These are phyloP conservation scores for Hirtodrosophila histrioides DNA, from an alignment of 2,888 invertebrate species.

Conservation along the genomic window DNA sequence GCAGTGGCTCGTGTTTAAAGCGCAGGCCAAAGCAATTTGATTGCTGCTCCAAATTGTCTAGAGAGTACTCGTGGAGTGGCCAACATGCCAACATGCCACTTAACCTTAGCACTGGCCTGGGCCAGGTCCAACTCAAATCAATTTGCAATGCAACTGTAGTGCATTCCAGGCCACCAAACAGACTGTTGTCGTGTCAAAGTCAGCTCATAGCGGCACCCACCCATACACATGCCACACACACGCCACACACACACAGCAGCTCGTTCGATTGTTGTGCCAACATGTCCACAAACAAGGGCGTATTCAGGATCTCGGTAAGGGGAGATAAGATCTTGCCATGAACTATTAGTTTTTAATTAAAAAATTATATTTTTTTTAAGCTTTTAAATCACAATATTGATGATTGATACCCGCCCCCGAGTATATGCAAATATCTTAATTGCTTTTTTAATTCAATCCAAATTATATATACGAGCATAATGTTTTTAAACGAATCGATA, in stretches of 20 bases:
- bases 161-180: slow-evolving; percentile 62
- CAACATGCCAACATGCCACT: slow-evolving; percentile 73
- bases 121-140: slow-evolving; percentile 32
- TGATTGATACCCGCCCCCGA: no score
- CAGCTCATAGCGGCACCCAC: slow-evolving; percentile 53
- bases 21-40: slow-evolving; percentile 36
- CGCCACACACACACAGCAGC: slow-evolving; percentile 27
- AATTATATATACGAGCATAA: no score
- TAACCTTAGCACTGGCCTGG: slow-evolving; percentile 55
- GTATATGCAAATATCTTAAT: no score
- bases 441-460: no score
- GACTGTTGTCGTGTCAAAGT: slow-evolving; percentile 69
- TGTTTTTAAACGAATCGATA: no score
- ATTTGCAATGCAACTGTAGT: slow-evolving; percentile 38
- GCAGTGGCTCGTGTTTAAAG: slow-evolving; percentile 10
- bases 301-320: no score
- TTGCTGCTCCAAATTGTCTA: slow-evolving; percentile 48
- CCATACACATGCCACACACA: slow-evolving; percentile 47
- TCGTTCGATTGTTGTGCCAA: slow-evolving; percentile 41
- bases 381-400: no score
- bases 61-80: slow-evolving; percentile 30
- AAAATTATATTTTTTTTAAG: no score
- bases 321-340: no score
- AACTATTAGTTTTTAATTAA: no score
- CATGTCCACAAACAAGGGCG: slow-evolving; percentile 42